Base-by-base conservation (phyloP, 2,797 vertebrate genomes). In the Chrosomus eos region DNA sequence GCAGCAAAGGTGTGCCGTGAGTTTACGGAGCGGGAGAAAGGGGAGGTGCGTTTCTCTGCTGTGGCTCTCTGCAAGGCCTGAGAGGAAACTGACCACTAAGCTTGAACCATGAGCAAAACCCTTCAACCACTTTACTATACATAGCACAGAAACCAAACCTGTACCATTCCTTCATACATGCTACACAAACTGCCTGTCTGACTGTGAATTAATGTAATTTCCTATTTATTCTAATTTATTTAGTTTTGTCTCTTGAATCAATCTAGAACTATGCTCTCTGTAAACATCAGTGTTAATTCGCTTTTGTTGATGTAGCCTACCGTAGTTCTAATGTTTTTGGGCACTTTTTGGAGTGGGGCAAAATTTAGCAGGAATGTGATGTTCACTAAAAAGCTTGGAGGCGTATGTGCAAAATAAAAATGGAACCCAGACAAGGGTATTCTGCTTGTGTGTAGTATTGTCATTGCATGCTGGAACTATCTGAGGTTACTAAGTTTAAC, bases 41-140 rank as follows among this genome's bases (percentile, higher is more conserved):
- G 95, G 13, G 98, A 99, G 88, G 96, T 99, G 48, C 97, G 97
- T 71, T 99, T 99, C 92, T 99, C 98, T 10, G 96, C 98, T 0
- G 97, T 99, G 92, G 98, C 97, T 16, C 94, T 99, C 26, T 96
- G 96, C 94, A 96, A 95, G 84, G 93, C 94, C 86, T 95, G 91
- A 90, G 33, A 33, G 6, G 51, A 80, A 13, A 23, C 1, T 0
- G 55, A 36, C 23, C 8, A 48, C 31, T 26, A 3, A 10, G 26
- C 64, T 14, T 45, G 26, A 76, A 9, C 23, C 45, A 67, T 31
- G 26, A 71, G n/a, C 62, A 67, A 89, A 89, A 82, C 60, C 21
- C 23, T 74, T 79, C 81, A 31, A 70, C 71, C 55, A 72, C 48
- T 66, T 48, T 86, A 68, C 43, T 85, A 83, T 76, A 55, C 68